Evolutionary conservation across 2,113 vertebrate genomes (phyloP).

Genomic region (Podarcis cretensis): DNA sequence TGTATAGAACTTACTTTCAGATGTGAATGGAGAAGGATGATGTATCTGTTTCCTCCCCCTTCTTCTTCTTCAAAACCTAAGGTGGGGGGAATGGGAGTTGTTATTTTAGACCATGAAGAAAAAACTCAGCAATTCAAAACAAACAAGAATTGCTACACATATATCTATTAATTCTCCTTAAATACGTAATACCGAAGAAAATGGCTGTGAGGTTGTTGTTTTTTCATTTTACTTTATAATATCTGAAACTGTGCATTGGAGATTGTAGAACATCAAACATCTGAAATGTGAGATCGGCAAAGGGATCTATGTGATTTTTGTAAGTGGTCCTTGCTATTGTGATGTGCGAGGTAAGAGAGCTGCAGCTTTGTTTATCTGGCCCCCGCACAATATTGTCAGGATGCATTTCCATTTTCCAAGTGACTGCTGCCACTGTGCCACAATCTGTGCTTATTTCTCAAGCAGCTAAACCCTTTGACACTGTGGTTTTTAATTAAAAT

Average conservation of each 20-base stretch:
- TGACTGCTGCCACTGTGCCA: slow-evolving; percentile 95
- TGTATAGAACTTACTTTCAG: slow-evolving; percentile 49
- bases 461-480: slow-evolving; percentile 99
- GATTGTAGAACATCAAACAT: not conserved
- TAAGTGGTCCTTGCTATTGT: slow-evolving; percentile 25
- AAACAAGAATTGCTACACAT: slow-evolving; percentile 29
- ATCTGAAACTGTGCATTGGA: not conserved
- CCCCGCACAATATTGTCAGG: slow-evolving; percentile 87
- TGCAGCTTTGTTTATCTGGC: slow-evolving; percentile 83
- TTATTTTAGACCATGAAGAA: not conserved
- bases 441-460: slow-evolving; percentile 99
- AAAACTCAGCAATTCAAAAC: slow-evolving; percentile 42
- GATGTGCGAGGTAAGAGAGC: slow-evolving; percentile 54
- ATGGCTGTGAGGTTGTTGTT: not conserved
- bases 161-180: not conserved
- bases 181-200: not conserved
- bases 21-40: slow-evolving; percentile 23
- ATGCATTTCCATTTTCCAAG: slow-evolving; percentile 95
- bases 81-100: slow-evolving; percentile 26
- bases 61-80: slow-evolving; percentile 33
- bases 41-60: slow-evolving; percentile 2
- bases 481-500: slow-evolving; percentile 99
- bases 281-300: not conserved
- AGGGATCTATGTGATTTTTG: not conserved
- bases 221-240: slow-evolving; percentile 28